Conservation (phyloP, 2,113 vertebrate species). For the Nettapus auritus region DNA sequence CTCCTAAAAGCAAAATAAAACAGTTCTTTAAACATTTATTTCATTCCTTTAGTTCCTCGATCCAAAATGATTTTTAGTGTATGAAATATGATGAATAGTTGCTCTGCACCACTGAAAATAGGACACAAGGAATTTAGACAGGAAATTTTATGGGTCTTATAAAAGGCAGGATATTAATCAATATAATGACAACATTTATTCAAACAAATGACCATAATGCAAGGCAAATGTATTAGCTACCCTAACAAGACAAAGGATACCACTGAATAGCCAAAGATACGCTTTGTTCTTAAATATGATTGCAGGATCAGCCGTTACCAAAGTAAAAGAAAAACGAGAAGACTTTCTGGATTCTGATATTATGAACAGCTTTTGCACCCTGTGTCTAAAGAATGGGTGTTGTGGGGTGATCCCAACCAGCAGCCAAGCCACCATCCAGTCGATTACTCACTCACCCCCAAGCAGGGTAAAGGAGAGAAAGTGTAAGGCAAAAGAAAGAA, state of each 20-base stretch:
- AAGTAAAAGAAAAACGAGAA: not conserved
- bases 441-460: not conserved
- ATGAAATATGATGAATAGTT: conserved; percentile 33
- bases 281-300: not conserved
- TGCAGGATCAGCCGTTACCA: not conserved
- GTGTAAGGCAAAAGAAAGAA: not conserved
- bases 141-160: conserved; percentile 36
- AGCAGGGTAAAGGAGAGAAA: not conserved
- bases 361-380: not conserved
- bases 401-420: not conserved
- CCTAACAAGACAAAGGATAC: conserved; percentile 35
- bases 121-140: conserved; percentile 19
- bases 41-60: not conserved
- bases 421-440: not conserved
- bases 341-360: not conserved
- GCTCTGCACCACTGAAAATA: conserved; percentile 16
- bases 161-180: conserved; percentile 41
- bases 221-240: conserved; percentile 18
- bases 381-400: not conserved
- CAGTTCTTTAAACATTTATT: not conserved
- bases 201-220: conserved; percentile 38
- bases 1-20: not conserved
- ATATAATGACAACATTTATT: conserved; percentile 35
- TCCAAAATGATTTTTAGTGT: not conserved
- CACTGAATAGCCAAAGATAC: not conserved